Conservation (phyloP, 1,140 invertebrate species). For the Trichonephila clavipes region DNA sequence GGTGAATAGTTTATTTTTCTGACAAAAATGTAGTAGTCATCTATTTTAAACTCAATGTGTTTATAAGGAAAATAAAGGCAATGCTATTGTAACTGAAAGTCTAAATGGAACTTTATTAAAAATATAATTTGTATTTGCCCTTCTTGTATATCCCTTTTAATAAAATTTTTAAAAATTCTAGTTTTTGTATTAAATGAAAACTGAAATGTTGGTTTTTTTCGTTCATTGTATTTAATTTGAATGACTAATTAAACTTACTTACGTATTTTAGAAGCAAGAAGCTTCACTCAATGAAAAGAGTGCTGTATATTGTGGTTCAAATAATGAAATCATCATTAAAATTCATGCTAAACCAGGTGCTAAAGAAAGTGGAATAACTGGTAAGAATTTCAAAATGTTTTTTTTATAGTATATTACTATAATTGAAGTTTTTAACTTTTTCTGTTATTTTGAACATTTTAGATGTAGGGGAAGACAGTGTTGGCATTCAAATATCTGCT, state of each 20-base stretch:
- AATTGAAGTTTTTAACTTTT: neutral
- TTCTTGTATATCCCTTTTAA: too few relatives aligned
- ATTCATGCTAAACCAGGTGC: conserved; percentile 89
- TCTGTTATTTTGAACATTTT: conserved; percentile 75
- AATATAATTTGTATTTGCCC: too few relatives aligned
- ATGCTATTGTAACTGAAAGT: too few relatives aligned
- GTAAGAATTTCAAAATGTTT: conserved; percentile 80
- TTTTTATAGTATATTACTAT: neutral
- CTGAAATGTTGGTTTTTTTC: too few relatives aligned
- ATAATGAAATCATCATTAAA: conserved; percentile 81
- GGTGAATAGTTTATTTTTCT: neutral
- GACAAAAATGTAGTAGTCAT: too few relatives aligned
- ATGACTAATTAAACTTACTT: too few relatives aligned
- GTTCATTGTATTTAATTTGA: too few relatives aligned
- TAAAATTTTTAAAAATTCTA: too few relatives aligned
- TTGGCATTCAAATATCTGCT: conserved; percentile 87
- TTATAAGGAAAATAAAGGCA: too few relatives aligned
- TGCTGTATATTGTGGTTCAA: conserved; percentile 23
- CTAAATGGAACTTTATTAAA: too few relatives aligned
- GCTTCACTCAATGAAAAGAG: neutral
- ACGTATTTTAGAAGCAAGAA: neutral
- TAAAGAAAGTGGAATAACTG: conserved; percentile 87
- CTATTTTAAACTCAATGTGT: too few relatives aligned
- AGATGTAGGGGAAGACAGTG: conserved; percentile 81
- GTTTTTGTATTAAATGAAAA: too few relatives aligned